Conservation (phyloP, 2,113 vertebrate genomes). For the Bufo gargarizans region DNA sequence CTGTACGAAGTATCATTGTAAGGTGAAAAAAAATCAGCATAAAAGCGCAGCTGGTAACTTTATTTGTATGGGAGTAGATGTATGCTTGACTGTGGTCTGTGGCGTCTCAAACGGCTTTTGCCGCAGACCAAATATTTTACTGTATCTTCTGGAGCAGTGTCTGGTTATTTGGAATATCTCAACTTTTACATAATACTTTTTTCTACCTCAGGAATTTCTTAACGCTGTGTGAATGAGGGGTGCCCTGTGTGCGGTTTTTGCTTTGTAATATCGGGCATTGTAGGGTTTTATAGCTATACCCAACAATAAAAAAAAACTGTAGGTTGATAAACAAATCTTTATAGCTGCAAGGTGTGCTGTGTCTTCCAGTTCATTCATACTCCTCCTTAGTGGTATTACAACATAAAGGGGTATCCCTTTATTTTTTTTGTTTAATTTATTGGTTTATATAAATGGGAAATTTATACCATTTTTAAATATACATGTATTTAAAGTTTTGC, state of each 20-base stretch:
- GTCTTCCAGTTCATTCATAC: neutral
- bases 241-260: neutral
- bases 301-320: neutral
- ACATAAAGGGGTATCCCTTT: no score
- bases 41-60: neutral
- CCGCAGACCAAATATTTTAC: slow-evolving; percentile 38
- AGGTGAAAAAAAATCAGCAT: neutral
- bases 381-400: neutral
- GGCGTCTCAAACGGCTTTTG: neutral
- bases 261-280: neutral
- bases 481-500: no score
- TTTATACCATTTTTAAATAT: no score
- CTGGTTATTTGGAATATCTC: slow-evolving; percentile 14
- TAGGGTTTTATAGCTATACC: neutral
- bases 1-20: neutral
- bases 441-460: no score
- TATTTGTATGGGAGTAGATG: neutral
- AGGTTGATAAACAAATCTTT: neutral
- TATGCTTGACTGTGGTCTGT: neutral
- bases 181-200: slow-evolving; percentile 24
- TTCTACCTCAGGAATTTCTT: slow-evolving; percentile 51
- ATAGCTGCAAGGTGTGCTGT: neutral
- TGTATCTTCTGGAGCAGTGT: neutral
- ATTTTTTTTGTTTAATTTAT: no score
- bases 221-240: slow-evolving; percentile 24